These are phyloP conservation scores for Bos taurus DNA, from an alignment of 2,113 vertebrate species.

Conservation along the genomic window DNA sequence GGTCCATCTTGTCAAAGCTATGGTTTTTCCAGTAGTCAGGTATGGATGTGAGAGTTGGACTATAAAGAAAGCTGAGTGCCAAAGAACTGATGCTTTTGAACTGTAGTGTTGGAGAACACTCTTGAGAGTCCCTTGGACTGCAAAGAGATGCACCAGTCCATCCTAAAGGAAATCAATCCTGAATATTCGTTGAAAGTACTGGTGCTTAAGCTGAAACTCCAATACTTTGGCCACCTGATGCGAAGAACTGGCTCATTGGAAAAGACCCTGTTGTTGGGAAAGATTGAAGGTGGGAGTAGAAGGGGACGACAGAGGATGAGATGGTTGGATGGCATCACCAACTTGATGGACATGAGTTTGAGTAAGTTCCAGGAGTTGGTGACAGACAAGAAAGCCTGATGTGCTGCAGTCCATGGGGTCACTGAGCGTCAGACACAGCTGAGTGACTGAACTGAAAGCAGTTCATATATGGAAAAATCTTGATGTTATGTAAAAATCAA, in stretches of 20 bases:
- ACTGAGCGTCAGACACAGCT: neutral
- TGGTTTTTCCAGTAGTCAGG: neutral
- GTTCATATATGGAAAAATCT: conserved; percentile 26
- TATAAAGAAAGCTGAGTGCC: neutral
- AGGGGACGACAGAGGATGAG: neutral
- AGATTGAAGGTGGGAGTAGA: neutral
- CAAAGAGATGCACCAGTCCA: neutral
- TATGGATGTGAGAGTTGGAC: neutral
- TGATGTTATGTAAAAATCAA: conserved; percentile 46
- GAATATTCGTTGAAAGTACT: neutral
- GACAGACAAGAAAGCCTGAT: neutral
- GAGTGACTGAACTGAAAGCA: neutral
- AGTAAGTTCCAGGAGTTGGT: neutral
- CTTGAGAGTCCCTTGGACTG: neutral
- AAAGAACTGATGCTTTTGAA: neutral
- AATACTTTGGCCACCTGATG: neutral
- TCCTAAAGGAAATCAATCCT: neutral
- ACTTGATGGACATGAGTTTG: neutral
- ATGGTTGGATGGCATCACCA: neutral
- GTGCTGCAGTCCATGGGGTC: neutral
- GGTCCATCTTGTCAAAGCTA: accelerated
- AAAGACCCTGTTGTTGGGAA: neutral
- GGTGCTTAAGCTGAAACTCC: neutral
- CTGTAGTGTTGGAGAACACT: neutral
- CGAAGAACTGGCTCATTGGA: too few relatives aligned